Percentiles rank a stretch among this genome's conserved stretches.
These are phyloP conservation scores for Balanococcus diminutus DNA, from an alignment of 2,888 invertebrate genomes.

Conservation along the genomic window DNA sequence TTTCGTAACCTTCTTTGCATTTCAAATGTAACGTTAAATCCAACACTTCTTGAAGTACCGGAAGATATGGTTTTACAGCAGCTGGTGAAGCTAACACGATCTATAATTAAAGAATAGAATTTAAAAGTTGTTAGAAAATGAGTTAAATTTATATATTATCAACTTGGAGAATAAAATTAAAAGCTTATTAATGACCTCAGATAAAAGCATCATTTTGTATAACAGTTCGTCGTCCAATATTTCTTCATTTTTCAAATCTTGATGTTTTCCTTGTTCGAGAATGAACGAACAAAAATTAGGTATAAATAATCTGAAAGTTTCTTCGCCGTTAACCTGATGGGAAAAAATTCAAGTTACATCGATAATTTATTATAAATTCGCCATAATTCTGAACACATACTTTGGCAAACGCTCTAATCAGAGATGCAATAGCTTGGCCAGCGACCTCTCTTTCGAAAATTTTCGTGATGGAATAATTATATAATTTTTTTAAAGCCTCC, in stretches of 20 bases:
- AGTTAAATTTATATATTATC: too few species aligned
- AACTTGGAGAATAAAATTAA: background rate
- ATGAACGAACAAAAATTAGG: constrained; percentile 75
- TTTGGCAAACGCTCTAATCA: constrained; percentile 67
- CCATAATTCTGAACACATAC: constrained; percentile 58
- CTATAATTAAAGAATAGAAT: constrained; percentile 60
- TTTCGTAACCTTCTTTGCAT: constrained; percentile 70
- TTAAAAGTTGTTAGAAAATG: background rate
- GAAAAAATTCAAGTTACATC: background rate
- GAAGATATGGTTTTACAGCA: constrained; percentile 71
- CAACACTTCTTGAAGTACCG: constrained; percentile 70
- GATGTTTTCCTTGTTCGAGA: constrained; percentile 67
- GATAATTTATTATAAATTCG: constrained; percentile 58
- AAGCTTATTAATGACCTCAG: constrained; percentile 66
- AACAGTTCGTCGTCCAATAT: constrained; percentile 78
- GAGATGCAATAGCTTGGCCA: constrained; percentile 77
- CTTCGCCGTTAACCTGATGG: constrained; percentile 72
- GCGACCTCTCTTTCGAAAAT: constrained; percentile 85
- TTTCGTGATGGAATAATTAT: constrained; percentile 73
- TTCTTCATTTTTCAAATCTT: constrained; percentile 75
- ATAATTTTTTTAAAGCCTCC: constrained; percentile 77
- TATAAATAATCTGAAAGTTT: constrained; percentile 74
- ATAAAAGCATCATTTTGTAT: constrained; percentile 76
- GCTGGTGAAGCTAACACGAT: constrained; percentile 72
- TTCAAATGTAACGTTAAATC: constrained; percentile 73